phyloP scores from a whole-genome alignment of 1,140 invertebrate genomes.

The Zaprionus taronus region DNA sequence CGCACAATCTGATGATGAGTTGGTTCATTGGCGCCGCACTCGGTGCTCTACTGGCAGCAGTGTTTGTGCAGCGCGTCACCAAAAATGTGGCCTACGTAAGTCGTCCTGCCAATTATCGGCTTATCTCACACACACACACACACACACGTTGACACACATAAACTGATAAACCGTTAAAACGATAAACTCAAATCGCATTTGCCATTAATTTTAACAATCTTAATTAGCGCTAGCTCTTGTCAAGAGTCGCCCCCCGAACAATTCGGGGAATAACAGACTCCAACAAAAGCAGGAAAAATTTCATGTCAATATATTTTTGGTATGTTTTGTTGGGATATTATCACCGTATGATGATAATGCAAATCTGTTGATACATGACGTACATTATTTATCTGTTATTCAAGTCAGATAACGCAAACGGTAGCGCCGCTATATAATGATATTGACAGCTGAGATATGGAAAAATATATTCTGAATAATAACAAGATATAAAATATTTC shows the following conservation, averaged over 20 bases:
- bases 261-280: constrained; percentile 15
- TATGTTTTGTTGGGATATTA: neutral
- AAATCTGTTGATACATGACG: constrained; percentile 4
- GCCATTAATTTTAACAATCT: constrained; percentile 36
- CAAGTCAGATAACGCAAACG: neutral
- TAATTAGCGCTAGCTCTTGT: constrained; percentile 4
- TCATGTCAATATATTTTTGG: neutral
- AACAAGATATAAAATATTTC: neutral
- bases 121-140: constrained; percentile 33
- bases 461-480: neutral
- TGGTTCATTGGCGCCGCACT: constrained; percentile 71
- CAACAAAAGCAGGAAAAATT: neutral
- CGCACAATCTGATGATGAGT: constrained; percentile 73
- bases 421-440: neutral
- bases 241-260: neutral
- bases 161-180: constrained; percentile 22
- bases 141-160: neutral
- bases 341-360: neutral
- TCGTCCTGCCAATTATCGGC: constrained; percentile 41
- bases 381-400: constrained; percentile 4
- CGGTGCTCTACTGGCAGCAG: constrained; percentile 61
- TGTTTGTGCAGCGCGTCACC: constrained; percentile 71
- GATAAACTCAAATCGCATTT: constrained; percentile 59
- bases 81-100: constrained; percentile 82
- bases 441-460: constrained; percentile 1